phyloP scores from a whole-genome alignment of 2,797 vertebrate species.

The Sandelia bainsii region DNA sequence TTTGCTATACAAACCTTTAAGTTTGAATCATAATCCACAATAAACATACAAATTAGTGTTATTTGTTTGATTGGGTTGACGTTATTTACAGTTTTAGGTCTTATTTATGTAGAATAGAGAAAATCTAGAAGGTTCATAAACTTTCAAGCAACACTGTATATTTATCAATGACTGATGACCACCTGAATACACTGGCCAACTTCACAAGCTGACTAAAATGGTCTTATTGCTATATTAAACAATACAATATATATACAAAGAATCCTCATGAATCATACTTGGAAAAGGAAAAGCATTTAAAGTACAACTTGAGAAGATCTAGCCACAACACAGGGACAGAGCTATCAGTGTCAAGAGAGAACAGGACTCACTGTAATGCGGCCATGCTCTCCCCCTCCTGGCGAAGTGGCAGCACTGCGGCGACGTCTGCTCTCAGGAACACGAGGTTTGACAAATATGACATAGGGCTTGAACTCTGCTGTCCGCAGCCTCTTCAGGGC shows the following conservation, averaged over 20 bases:
- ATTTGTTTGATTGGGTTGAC: too few species aligned
- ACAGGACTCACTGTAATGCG: slow-evolving; percentile 78
- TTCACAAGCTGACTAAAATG: too few species aligned
- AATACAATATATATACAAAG: too few species aligned
- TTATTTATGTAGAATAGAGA: too few species aligned
- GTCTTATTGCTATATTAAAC: too few species aligned
- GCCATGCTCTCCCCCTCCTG: slow-evolving; percentile 86
- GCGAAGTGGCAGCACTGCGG: slow-evolving; percentile 84
- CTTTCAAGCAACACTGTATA: too few species aligned
- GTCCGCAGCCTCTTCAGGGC: slow-evolving; percentile 93
- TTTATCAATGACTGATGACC: neutral
- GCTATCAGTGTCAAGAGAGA: neutral
- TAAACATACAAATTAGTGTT: too few species aligned
- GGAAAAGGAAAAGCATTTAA: neutral
- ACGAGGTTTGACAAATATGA: slow-evolving; percentile 93
- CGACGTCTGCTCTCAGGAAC: slow-evolving; percentile 87
- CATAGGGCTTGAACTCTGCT: slow-evolving; percentile 94
- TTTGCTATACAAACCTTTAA: too few species aligned
- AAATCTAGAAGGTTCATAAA: too few species aligned
- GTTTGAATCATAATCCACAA: too few species aligned
- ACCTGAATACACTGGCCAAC: neutral
- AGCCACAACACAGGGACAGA: neutral
- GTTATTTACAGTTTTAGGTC: too few species aligned
- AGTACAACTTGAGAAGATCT: neutral
- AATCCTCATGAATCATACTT: neutral